Conservation (phyloP, 2,113 vertebrate genomes). For the Alaudala cheleensis region DNA sequence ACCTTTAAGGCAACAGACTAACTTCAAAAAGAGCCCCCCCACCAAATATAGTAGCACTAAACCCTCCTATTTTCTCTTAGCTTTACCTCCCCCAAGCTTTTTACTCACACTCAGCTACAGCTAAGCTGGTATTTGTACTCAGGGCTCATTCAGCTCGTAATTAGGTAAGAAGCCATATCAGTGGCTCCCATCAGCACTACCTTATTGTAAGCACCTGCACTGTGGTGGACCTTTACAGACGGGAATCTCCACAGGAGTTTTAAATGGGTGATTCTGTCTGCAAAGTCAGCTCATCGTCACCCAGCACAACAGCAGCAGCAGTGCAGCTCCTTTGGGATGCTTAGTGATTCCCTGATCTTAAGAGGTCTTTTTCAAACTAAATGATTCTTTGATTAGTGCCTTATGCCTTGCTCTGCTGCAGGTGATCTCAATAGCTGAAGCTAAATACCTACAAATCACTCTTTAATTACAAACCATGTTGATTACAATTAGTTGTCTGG, state of each 20-base stretch:
- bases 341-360: not conserved
- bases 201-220: constrained; percentile 5
- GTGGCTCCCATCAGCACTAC: not conserved
- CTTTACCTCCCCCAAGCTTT: fast-evolving
- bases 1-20: not conserved
- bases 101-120: fast-evolving
- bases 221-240: not conserved
- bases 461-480: not conserved
- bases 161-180: not conserved
- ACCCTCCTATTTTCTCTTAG: fast-evolving
- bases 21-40: fast-evolving
- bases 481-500: not conserved
- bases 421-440: not conserved
- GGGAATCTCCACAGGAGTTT: not conserved
- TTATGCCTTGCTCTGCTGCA: not conserved
- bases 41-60: fast-evolving
- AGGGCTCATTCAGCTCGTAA: not conserved
- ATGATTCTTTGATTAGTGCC: not conserved
- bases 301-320: not conserved
- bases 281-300: not conserved
- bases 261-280: fast-evolving
- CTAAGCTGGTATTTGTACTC: not conserved
- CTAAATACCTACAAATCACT: not conserved
- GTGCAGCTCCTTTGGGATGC: not conserved
- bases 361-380: not conserved